Base-by-base conservation (phyloP, 1,140 invertebrate genomes). In the Amyelois transitella region DNA sequence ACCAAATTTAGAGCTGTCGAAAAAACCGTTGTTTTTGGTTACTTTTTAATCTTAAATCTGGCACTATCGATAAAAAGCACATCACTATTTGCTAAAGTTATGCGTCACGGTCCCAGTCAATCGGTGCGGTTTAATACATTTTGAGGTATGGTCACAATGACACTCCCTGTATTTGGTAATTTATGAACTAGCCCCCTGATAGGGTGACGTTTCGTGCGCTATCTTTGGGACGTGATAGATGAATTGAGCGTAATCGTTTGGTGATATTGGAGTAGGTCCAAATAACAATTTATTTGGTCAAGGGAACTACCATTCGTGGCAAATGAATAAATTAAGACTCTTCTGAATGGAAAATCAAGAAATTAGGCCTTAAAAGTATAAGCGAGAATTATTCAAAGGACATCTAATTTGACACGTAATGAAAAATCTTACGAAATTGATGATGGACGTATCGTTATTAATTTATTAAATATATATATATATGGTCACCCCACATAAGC, bases 101-200 rank as follows among this genome's bases (percentile, higher is more conserved):
- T 73, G 69, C 72, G 78, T 81, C 79, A 78, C 68, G 68, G 58
- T 61, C 68, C 69, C 74, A 84, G 76, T 86, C 77, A 84, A 82
- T 82, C 74, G 66, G 64, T 75, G 82, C 60, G 79, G 82, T 81
- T 83, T 79, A 76, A 80, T 80, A 75, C 73, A 76, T 83, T 77
- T 77, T 68, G 66, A 71, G 69, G 58, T 65, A 65, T 59, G 66
- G 67, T 70, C 52, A 77, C 71, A 82, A 68, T 76, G 80, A 80
- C 77, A 70, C 72, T 69, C 77, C 79, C 81, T 61, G 69, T 52
- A 57, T 55, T 60, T 57, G 45, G 72, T 86, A 82, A 86, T 83
- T 86, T 83, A 86, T 82, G 72, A 69, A 60, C 66, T 66, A 54
- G 50, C 64, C 61, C 59, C 62, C 55, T n/a, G 44, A 45, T 72